These are phyloP conservation scores for Zaprionus tsacasi DNA, from an alignment of 1,140 invertebrate species.

Conservation along the genomic window DNA sequence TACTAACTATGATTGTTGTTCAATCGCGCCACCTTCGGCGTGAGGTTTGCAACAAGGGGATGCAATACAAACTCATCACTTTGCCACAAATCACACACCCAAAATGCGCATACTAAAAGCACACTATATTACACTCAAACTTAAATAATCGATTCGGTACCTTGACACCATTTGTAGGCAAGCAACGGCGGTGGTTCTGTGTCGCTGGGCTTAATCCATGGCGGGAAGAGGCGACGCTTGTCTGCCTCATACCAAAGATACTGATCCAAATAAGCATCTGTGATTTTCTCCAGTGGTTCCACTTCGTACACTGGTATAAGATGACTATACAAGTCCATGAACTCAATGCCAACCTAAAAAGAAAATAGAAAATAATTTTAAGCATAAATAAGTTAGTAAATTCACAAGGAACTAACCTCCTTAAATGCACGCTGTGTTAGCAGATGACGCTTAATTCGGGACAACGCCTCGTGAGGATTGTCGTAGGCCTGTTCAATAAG, in stretches of 20 bases:
- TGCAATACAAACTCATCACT: slow-evolving; percentile 86
- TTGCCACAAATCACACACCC: slow-evolving; percentile 87
- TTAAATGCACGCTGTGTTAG: slow-evolving; percentile 99
- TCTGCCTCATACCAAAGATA: slow-evolving; percentile 99
- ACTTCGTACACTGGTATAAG: slow-evolving; percentile 99
- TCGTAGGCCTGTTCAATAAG: slow-evolving; percentile 99
- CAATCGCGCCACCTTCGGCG: slow-evolving; percentile 83
- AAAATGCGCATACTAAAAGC: slow-evolving; percentile 68
- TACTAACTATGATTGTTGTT: not conserved
- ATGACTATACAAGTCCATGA: slow-evolving; percentile 99
- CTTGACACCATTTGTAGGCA: slow-evolving; percentile 99
- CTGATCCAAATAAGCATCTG: slow-evolving; percentile 99
- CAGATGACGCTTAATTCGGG: slow-evolving; percentile 99
- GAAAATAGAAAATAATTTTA: not conserved
- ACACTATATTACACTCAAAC: not conserved
- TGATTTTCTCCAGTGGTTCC: slow-evolving; percentile 98
- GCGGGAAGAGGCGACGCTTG: slow-evolving; percentile 97
- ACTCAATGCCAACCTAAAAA: slow-evolving; percentile 96
- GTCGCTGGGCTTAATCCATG: slow-evolving; percentile 99
- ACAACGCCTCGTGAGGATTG: slow-evolving; percentile 99
- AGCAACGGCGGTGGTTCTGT: slow-evolving; percentile 98
- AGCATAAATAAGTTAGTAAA: not conserved
- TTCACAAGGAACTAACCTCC: slow-evolving; percentile 87
- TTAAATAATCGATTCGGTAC: slow-evolving; percentile 84
- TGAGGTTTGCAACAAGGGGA: slow-evolving; percentile 89